Evolutionary conservation across 2,113 vertebrate species (phyloP), one percentile per base, ranked within the genome.

Genomic region (Oncorhynchus keta): DNA sequence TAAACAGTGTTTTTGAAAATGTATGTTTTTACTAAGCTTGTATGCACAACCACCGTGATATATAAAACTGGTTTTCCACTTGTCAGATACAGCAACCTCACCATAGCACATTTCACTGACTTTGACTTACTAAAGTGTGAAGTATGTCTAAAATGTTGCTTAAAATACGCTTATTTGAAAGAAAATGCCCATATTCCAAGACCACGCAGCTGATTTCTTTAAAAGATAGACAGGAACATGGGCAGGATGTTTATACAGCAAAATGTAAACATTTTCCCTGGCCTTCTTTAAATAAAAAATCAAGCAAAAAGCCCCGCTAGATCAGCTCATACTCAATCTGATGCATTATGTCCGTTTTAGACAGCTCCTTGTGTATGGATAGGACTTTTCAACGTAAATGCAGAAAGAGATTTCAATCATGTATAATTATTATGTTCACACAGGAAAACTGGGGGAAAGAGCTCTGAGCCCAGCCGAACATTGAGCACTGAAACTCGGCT

Each of bases 171-270:
- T 73, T 79, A 76, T 73, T 82, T 5, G 48, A 79, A 72, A 79
- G 65, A 74, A 35, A 75, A 69, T 79, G 76, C 77, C 84, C 64
- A 81, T 87, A 84, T 91, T 90, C 70, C 69, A 72, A 89, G 91
- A 87, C 87, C 88, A 86, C 81, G 85, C 87, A 87, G 85, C 80
- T 86, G 89, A 92, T 93, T 94, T 93, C 91, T 93, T 91, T 89
- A 92, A 86, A 93, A 95, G 93, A 95, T 93, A 94, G 94, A 93
- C 92, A 94, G 94, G 94, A 92, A 93, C 94, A 92, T 90, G 95
- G 93, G 95, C 96, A 97, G 97, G 96, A 99, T 97, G 97, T 99
- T 98, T 98, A 98, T 95, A 96, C 92, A 94, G 93, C 81, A 88
- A 87, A 95, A 97, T 94, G 94, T 98, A 98, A 98, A 98, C 96